Evolutionary conservation across 2,888 invertebrate genomes (phyloP), one percentile per base, ranked within the genome.

Genomic region (Heliconius charithonia): DNA sequence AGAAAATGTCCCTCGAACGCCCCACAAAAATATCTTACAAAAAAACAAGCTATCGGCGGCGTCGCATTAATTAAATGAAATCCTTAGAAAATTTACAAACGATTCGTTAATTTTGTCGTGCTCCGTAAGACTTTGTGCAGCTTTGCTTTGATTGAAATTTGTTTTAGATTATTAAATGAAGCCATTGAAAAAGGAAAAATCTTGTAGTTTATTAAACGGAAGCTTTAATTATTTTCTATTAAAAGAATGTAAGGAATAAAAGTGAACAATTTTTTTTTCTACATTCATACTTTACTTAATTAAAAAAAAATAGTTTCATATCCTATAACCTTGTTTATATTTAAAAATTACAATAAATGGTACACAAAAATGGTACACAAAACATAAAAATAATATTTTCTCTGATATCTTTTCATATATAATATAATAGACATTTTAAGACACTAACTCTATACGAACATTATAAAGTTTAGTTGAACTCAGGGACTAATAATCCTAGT

Each of bases 51-150:
- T 78, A 79, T 80, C 78, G 81, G 75, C 80, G 83, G 82, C 82
- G 82, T 80, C 82, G 80, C 82, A 83, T 86, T 87, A 88, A 90
- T 89, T 89, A 86, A 86, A 89, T 89, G 85, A 87, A 87, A 88
- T 85, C 85, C 37, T 84, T 84, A 86, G 86, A 85, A 86, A 85
- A 83, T 82, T 84, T 78, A 84, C 85, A 86, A 89, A 88, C 84
- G 83, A 85, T 82, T 82, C 83, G 83, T 86, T 89, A 87, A 89
- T 88, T 88, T 87, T 85, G 85, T 86, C 69, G 56, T 77, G 76
- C 82, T 81, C 81, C 80, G 79, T 79, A 82, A 69, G 63, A 81
- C 82, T 77, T 80, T 79, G 72, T 77, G 77, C 78, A 79, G 81
- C 79, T 82, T 81, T 81, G 78, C 80, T 82, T 82, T 79, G 81